Conservation (phyloP, 2,888 invertebrate genomes). For the Mylabris sibirica region DNA sequence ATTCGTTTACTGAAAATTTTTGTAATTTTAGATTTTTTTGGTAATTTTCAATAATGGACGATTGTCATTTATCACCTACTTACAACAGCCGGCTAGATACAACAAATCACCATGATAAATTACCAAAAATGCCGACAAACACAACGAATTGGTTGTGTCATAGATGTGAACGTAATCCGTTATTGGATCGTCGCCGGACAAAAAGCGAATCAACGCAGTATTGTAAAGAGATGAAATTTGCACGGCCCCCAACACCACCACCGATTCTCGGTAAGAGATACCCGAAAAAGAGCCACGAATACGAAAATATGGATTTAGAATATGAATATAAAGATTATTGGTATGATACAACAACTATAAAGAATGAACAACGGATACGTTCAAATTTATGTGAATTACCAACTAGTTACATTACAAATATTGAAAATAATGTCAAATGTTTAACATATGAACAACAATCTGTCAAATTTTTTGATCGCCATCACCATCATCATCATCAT, state of each 20-base stretch:
- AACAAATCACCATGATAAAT: constrained; percentile 47
- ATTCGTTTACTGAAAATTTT: no score
- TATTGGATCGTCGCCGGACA: constrained; percentile 48
- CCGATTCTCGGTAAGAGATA: constrained; percentile 40
- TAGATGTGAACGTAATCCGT: constrained; percentile 50
- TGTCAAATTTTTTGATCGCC: constrained; percentile 49
- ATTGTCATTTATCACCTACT: constrained; percentile 50
- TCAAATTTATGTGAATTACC: constrained; percentile 58
- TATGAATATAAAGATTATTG: constrained; percentile 49
- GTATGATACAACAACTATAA: constrained; percentile 21
- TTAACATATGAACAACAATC: constrained; percentile 48
- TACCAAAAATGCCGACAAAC: constrained; percentile 54
- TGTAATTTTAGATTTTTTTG: background rate
- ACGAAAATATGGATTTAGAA: constrained; percentile 58
- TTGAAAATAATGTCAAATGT: constrained; percentile 11
- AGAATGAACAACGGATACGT: constrained; percentile 46
- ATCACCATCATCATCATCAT: background rate
- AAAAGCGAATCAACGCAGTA: constrained; percentile 57
- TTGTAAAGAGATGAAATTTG: constrained; percentile 57
- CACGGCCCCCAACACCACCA: constrained; percentile 41
- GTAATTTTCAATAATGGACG: constrained; percentile 47
- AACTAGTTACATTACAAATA: constrained; percentile 59
- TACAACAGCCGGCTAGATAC: constrained; percentile 39
- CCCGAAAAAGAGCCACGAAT: constrained; percentile 47
- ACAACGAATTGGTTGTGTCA: constrained; percentile 52